Conservation (phyloP, 2,113 vertebrate genomes). For the Crotalus helleri region DNA sequence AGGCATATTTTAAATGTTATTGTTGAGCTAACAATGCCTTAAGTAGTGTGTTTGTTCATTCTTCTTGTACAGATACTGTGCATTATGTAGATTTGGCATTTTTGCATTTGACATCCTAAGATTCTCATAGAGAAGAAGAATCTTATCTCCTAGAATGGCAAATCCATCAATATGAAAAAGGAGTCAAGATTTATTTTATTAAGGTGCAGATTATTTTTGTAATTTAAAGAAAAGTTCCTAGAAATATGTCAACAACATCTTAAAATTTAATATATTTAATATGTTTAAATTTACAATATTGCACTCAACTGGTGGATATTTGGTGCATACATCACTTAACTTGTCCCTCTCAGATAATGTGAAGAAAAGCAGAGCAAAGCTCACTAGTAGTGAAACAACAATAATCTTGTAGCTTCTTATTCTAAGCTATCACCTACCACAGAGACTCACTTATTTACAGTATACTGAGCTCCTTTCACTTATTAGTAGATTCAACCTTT, state of each 20-base stretch:
- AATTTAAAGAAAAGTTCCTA: conserved; percentile 81
- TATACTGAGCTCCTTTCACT: conserved; percentile 1
- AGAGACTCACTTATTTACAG: conserved; percentile 22
- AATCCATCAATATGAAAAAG: conserved; percentile 18
- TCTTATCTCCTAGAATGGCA: conserved; percentile 47
- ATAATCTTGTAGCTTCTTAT: neutral
- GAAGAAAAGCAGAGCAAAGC: neutral
- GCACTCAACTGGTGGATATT: conserved; percentile 85
- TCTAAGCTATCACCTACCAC: neutral
- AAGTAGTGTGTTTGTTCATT: neutral
- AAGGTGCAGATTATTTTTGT: conserved; percentile 66
- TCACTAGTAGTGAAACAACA: neutral
- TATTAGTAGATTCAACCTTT: neutral
- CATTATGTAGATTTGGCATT: neutral
- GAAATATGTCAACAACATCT: conserved; percentile 87
- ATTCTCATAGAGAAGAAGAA: conserved; percentile 60
- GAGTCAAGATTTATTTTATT: conserved; percentile 63
- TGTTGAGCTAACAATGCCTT: neutral
- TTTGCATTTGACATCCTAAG: conserved; percentile 59
- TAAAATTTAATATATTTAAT: conserved; percentile 71
- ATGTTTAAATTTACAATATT: conserved; percentile 76
- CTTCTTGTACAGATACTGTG: neutral
- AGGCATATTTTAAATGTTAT: neutral
- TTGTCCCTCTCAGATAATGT: neutral
- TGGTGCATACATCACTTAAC: neutral